Evolutionary conservation across 2,113 vertebrate genomes (phyloP).

Genomic region (Malaclemys terrapin): DNA sequence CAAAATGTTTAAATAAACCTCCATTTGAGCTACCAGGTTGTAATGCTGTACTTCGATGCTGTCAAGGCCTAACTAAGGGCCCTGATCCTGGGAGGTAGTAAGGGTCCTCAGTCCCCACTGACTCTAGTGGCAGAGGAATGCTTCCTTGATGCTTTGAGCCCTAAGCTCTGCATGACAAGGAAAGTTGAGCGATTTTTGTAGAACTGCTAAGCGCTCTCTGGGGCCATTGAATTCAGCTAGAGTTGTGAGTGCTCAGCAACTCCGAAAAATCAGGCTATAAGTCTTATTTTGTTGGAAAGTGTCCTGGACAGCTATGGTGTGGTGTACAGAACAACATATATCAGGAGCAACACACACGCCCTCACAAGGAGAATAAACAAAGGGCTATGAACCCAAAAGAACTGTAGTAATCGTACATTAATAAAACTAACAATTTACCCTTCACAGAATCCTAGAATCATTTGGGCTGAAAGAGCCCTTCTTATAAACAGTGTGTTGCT

Average conservation of each 20-base stretch:
- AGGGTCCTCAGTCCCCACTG: not conserved
- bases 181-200: rapidly evolving
- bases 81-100: not conserved
- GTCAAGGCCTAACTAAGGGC: rapidly evolving
- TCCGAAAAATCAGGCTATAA: rapidly evolving
- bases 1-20: not conserved
- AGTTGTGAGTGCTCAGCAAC: rapidly evolving
- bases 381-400: not conserved
- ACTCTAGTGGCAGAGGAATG: not conserved
- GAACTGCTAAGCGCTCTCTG: not conserved
- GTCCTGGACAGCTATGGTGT: rapidly evolving
- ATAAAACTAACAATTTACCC: not conserved
- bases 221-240: not conserved
- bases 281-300: rapidly evolving
- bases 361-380: not conserved
- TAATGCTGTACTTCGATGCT: rapidly evolving
- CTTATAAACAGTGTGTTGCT: not conserved
- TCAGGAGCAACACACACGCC: not conserved
- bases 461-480: not conserved
- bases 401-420: rapidly evolving
- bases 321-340: rapidly evolving
- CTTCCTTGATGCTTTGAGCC: not conserved
- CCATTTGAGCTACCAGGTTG: not conserved
- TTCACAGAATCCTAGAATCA: not conserved
- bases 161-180: rapidly evolving